Conservation (phyloP, 1,140 invertebrate species). For the Scaptomyza montana region DNA sequence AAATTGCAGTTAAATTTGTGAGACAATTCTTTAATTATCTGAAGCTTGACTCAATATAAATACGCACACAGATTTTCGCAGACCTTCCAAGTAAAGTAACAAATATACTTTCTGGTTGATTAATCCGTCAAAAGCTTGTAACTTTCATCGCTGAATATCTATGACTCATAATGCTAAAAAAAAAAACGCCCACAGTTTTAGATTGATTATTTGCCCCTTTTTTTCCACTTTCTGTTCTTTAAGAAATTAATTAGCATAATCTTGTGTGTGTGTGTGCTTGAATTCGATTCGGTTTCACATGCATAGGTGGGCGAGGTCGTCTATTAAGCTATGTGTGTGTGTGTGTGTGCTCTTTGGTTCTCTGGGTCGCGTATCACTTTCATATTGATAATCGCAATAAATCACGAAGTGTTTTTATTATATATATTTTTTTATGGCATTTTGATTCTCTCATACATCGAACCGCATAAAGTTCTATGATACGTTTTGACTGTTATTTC, state of each 20-base stretch:
- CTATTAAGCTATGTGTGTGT: conserved; percentile 1
- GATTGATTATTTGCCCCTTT: background rate
- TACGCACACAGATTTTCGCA: background rate
- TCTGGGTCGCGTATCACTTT: conserved; percentile 78
- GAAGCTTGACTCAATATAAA: background rate
- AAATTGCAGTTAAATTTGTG: conserved; percentile 56
- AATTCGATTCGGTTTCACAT: conserved; percentile 14
- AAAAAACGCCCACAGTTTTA: conserved; percentile 5
- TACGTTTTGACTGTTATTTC: conserved; percentile 46
- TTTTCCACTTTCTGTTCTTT: conserved; percentile 6
- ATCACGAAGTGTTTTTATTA: conserved; percentile 39
- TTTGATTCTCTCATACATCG: conserved; percentile 20
- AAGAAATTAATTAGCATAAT: conserved; percentile 63
- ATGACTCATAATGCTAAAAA: conserved; percentile 5
- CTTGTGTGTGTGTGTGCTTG: background rate
- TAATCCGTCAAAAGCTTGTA: background rate
- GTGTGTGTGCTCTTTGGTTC: conserved; percentile 23
- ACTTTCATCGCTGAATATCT: conserved; percentile 20
- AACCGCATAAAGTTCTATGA: conserved; percentile 42
- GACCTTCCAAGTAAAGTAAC: conserved; percentile 19
- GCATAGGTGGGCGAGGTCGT: conserved; percentile 38
- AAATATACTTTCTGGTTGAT: background rate
- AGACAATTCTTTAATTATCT: conserved; percentile 37
- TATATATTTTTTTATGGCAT: conserved; percentile 50
- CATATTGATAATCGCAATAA: conserved; percentile 77